phyloP scores from a whole-genome alignment of 2,797 vertebrate species.

The Thalassophryne amazonica region DNA sequence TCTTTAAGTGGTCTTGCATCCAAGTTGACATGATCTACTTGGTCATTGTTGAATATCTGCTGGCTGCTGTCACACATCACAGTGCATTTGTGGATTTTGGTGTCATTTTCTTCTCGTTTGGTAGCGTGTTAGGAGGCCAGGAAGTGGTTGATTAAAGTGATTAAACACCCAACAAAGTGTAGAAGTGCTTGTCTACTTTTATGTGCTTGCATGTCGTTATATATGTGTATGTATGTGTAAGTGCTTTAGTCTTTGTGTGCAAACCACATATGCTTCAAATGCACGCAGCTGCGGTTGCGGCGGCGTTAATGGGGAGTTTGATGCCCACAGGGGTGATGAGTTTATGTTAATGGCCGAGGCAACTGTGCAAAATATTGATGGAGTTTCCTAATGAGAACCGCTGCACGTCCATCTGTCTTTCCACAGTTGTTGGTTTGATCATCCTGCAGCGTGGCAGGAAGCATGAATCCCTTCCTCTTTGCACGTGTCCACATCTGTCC shows the following conservation, averaged over 20 bases:
- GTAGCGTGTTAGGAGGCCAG: no score
- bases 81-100: no score
- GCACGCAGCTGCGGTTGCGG: conserved; percentile 20
- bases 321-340: conserved; percentile 34
- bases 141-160: no score
- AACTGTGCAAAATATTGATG: conserved; percentile 26
- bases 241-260: conserved; percentile 8
- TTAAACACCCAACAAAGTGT: no score
- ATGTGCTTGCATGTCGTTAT: not conserved
- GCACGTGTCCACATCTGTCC: not conserved
- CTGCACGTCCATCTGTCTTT: conserved; percentile 39
- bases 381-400: conserved; percentile 48
- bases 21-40: no score
- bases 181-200: not conserved
- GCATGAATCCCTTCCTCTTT: conserved; percentile 8
- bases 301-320: conserved; percentile 49
- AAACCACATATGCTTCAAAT: conserved; percentile 36
- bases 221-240: conserved; percentile 11
- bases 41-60: no score
- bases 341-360: conserved; percentile 42
- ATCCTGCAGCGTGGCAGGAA: conserved; percentile 14
- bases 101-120: no score
- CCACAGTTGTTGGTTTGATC: conserved; percentile 42
- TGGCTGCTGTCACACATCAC: no score
- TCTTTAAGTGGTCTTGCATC: no score